Percentiles rank a stretch among this genome's conserved stretches.
phyloP scores from a whole-genome alignment of 1,140 invertebrate genomes.

The Drosophila neocordata region DNA sequence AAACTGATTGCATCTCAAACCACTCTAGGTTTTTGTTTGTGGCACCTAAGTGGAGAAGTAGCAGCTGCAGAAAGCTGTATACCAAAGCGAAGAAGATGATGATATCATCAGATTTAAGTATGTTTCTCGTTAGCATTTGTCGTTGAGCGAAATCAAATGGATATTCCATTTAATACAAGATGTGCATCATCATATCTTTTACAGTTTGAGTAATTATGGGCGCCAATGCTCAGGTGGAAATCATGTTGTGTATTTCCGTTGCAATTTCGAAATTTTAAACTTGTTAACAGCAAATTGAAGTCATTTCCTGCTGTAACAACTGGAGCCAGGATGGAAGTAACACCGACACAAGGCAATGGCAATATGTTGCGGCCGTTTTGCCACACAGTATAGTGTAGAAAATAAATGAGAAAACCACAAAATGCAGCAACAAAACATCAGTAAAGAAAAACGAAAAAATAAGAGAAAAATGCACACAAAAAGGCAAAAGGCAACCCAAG shows the following conservation, averaged over 20 bases:
- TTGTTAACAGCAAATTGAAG: constrained; percentile 81
- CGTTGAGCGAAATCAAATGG: constrained; percentile 26
- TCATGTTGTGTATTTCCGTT: constrained; percentile 79
- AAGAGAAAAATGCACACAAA: constrained; percentile 38
- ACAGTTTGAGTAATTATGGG: constrained; percentile 70
- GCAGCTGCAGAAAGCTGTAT: constrained; percentile 33
- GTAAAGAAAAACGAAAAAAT: constrained; percentile 35
- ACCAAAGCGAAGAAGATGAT: constrained; percentile 18
- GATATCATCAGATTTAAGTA: constrained; percentile 46
- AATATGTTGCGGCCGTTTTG: constrained; percentile 59
- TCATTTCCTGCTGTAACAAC: constrained; percentile 72
- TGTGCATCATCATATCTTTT: constrained; percentile 6
- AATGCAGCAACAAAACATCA: constrained; percentile 50
- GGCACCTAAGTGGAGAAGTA: no score
- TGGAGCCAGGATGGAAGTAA: constrained; percentile 1
- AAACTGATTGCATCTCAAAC: constrained; percentile 44
- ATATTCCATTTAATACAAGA: constrained; percentile 15
- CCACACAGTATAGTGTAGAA: constrained; percentile 25
- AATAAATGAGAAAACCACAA: constrained; percentile 80
- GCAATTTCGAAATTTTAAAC: constrained; percentile 80
- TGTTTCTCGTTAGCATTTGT: not conserved
- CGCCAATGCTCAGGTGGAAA: constrained; percentile 67
- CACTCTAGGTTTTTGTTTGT: constrained; percentile 19
- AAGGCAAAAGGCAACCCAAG: constrained; percentile 40
- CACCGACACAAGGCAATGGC: constrained; percentile 29